phyloP scores from a whole-genome alignment of 37 sponge, comb jelly and placozoan genomes.

The Hormiphora californensis region DNA sequence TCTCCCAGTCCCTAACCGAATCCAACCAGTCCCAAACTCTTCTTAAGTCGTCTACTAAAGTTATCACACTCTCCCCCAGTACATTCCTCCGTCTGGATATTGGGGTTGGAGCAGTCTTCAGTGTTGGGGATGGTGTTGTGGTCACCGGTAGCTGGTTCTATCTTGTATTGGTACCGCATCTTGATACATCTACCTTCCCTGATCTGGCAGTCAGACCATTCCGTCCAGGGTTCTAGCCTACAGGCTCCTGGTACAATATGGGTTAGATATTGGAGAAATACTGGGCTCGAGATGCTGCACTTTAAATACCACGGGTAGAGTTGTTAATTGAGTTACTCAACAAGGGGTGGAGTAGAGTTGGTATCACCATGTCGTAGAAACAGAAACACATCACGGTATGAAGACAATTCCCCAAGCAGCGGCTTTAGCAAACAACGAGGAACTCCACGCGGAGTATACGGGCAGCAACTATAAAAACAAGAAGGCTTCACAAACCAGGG shows the following conservation, averaged over 20 bases:
- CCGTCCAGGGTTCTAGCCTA: background rate
- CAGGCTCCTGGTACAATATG: background rate
- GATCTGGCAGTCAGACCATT: slow-evolving; percentile 8
- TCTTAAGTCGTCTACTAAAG: background rate
- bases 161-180: background rate
- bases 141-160: slow-evolving; percentile 4
- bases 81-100: background rate
- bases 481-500: background rate
- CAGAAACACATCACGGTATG: no score
- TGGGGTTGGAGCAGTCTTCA: background rate
- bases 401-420: no score
- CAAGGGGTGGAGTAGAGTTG: no score
- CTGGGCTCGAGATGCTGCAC: no score
- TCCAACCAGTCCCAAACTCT: no score
- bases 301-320: no score
- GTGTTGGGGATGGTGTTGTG: background rate
- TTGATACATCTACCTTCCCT: background rate
- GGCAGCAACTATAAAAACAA: background rate
- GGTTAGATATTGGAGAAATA: no score
- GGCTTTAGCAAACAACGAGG: no score
- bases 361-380: no score
- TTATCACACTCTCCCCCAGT: background rate
- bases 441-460: no score
- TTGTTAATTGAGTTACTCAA: no score
- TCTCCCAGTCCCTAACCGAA: no score